Evolutionary conservation across 1,140 invertebrate species (phyloP).

Genomic region (Archivesica marissinica): DNA sequence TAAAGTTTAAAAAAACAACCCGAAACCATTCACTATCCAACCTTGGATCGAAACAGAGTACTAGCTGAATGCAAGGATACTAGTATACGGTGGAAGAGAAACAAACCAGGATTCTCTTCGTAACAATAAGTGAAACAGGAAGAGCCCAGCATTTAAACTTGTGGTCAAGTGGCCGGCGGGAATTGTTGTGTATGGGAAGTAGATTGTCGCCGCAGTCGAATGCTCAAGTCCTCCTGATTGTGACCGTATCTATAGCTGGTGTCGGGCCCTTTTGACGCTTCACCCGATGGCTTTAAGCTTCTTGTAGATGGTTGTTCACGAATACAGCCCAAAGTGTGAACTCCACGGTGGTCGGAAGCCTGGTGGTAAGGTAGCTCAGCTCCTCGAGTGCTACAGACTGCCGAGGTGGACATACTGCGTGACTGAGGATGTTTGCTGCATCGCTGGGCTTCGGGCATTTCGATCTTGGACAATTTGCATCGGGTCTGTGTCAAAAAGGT

Average conservation of each 20-base stretch:
- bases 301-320: slow-evolving; percentile 92
- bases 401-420: too few relatives aligned
- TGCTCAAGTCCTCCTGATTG: slow-evolving; percentile 87
- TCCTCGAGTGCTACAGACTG: too few relatives aligned
- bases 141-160: slow-evolving; percentile 87
- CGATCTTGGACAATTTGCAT: too few relatives aligned
- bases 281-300: slow-evolving; percentile 86
- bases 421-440: too few relatives aligned
- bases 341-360: too few relatives aligned
- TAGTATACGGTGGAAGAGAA: slow-evolving; percentile 96
- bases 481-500: too few relatives aligned
- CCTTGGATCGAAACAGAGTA: slow-evolving; percentile 89
- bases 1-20: too few relatives aligned
- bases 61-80: slow-evolving; percentile 95
- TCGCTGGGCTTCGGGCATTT: too few relatives aligned
- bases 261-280: slow-evolving; percentile 91
- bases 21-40: too few relatives aligned
- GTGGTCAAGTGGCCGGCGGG: not conserved
- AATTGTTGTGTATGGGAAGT: slow-evolving; percentile 32
- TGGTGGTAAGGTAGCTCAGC: too few relatives aligned
- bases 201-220: slow-evolving; percentile 70
- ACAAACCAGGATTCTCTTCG: slow-evolving; percentile 87
- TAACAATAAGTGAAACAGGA: slow-evolving; percentile 94
- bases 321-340: slow-evolving; percentile 45
- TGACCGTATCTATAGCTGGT: slow-evolving; percentile 89